phyloP scores from a whole-genome alignment of 2,888 invertebrate species.

The Ceraclea dissimilis region DNA sequence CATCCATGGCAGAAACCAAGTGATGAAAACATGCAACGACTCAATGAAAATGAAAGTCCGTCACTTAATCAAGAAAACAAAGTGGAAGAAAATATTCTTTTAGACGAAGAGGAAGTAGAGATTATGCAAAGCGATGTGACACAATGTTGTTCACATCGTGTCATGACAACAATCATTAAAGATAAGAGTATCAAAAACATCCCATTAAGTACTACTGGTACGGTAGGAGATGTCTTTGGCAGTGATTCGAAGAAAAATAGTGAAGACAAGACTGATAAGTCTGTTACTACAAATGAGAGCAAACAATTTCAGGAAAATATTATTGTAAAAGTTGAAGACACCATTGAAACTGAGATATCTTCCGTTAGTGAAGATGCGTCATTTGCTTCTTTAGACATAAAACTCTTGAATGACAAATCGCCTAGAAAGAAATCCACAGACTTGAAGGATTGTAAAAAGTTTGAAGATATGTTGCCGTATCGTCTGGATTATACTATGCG shows the following conservation, averaged over 20 bases:
- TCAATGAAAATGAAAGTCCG: slow-evolving; percentile 7
- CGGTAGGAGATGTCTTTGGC: not conserved
- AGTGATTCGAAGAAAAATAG: no score
- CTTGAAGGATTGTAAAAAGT: not conserved
- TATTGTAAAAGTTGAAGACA: not conserved
- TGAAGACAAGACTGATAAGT: no score
- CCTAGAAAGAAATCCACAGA: not conserved
- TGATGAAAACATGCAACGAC: slow-evolving; percentile 1
- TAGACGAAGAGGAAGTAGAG: not conserved
- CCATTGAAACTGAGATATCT: not conserved
- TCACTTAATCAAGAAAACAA: slow-evolving; percentile 10
- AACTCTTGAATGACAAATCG: not conserved
- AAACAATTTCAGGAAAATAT: not conserved
- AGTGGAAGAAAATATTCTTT: not conserved
- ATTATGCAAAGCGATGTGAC: not conserved
- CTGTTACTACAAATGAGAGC: no score
- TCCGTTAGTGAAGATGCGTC: no score
- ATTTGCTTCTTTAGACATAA: not conserved
- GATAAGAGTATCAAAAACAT: not conserved
- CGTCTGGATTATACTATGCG: slow-evolving; percentile 52
- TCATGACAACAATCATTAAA: not conserved
- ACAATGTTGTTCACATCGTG: not conserved
- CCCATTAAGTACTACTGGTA: not conserved
- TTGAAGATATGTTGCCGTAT: slow-evolving; percentile 33
- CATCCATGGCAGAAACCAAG: slow-evolving; percentile 22